Percentiles rank a stretch among this genome's conserved stretches.
Conservation (phyloP, 2,797 vertebrate genomes). For the Enteromius viviparus region DNA sequence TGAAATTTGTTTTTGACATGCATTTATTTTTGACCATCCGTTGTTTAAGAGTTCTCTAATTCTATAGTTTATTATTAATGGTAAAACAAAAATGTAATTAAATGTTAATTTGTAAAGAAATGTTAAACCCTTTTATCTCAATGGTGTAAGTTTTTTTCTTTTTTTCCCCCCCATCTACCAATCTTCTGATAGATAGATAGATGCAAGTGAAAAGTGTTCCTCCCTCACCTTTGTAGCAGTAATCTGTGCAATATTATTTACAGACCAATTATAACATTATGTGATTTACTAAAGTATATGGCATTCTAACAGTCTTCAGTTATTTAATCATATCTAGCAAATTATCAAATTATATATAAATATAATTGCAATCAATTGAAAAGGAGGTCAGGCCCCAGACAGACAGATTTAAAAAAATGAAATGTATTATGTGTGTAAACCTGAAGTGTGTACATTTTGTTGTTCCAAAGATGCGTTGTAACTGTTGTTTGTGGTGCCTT, state of each 20-base stretch:
- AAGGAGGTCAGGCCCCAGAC: neutral
- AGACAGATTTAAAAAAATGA: constrained; percentile 19
- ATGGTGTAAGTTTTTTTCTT: neutral
- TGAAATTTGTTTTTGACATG: constrained; percentile 31
- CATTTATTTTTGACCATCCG: constrained; percentile 10
- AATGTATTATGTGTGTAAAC: constrained; percentile 23
- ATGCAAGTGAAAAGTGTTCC: neutral
- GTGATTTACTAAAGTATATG: neutral
- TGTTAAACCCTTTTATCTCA: neutral
- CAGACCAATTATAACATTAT: neutral
- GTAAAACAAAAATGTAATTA: neutral
- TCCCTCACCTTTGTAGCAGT: neutral
- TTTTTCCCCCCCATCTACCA: neutral
- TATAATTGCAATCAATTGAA: neutral
- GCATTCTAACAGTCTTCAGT: neutral
- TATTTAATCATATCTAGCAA: neutral
- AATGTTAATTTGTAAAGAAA: neutral
- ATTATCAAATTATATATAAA: neutral
- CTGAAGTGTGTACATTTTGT: constrained; percentile 51
- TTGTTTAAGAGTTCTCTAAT: constrained; percentile 1
- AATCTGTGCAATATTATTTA: constrained; percentile 20
- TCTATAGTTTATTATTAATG: neutral
- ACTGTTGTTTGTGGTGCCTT: constrained; percentile 77
- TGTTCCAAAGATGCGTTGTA: constrained; percentile 66
- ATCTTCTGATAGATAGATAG: neutral